Percentiles rank a stretch among this genome's conserved stretches.
Conservation (phyloP, 2,113 vertebrate species). For the Thamnophis sirtalis region DNA sequence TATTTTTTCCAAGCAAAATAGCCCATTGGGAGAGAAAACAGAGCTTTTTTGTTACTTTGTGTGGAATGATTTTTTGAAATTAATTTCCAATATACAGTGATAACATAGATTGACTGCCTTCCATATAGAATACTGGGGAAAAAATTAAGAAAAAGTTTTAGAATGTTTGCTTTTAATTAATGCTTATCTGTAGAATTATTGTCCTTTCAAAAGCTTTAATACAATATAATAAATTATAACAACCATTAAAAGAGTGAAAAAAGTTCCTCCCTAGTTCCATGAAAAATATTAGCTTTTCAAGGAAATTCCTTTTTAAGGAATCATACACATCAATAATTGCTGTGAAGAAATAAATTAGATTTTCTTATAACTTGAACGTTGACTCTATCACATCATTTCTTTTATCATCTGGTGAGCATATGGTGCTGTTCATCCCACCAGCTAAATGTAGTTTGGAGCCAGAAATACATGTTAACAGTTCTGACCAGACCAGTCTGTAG, state of each 20-base stretch:
- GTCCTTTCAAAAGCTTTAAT: constrained; percentile 10
- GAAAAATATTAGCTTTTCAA: neutral
- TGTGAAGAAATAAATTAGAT: constrained; percentile 33
- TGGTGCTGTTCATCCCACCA: constrained; percentile 44
- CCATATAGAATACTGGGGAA: neutral
- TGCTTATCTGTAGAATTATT: constrained; percentile 7
- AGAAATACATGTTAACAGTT: constrained; percentile 35
- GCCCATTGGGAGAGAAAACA: neutral
- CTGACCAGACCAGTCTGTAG: constrained; percentile 26
- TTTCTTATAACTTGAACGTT: constrained; percentile 45
- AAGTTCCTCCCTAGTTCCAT: constrained; percentile 1
- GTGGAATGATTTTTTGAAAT: neutral
- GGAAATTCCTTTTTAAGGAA: constrained; percentile 33
- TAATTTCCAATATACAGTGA: neutral
- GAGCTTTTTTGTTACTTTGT: neutral
- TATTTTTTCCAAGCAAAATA: neutral
- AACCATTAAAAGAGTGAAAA: neutral
- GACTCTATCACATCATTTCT: constrained; percentile 27
- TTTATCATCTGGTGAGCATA: constrained; percentile 54
- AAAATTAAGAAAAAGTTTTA: neutral
- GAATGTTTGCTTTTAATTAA: constrained; percentile 20
- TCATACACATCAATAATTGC: constrained; percentile 35
- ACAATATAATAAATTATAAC: constrained; percentile 40
- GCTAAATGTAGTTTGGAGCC: constrained; percentile 37
- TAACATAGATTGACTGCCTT: neutral